Conservation (phyloP, 2,113 vertebrate species). For the Irena cyanogastra region DNA sequence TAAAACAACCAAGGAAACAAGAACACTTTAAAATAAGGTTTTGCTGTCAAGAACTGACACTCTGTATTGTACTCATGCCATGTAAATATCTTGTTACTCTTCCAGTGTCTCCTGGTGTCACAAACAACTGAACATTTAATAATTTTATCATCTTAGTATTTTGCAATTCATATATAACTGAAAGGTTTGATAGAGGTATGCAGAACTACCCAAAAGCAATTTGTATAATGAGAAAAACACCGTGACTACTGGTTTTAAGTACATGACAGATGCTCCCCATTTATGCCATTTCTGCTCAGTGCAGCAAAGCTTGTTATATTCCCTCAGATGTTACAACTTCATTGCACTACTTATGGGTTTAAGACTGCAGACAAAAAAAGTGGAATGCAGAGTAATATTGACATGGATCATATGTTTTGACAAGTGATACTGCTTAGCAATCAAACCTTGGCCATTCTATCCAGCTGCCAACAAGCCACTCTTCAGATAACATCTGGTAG, state of each 20-base stretch:
- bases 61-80: neutral
- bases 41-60: neutral
- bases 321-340: constrained; percentile 20
- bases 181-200: neutral
- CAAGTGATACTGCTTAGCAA: neutral
- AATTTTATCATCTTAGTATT: neutral
- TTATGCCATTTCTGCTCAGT: neutral
- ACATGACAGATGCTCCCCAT: neutral
- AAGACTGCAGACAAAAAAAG: neutral
- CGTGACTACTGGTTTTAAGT: neutral
- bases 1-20: neutral
- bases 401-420: neutral
- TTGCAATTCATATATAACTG: neutral
- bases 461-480: neutral
- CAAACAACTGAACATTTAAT: neutral
- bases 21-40: neutral
- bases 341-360: neutral
- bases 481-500: constrained; percentile 1
- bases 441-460: neutral
- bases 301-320: neutral
- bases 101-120: neutral
- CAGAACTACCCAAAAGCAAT: neutral
- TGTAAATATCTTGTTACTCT: neutral
- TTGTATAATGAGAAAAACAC: constrained; percentile 17
- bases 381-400: neutral